phyloP scores from a whole-genome alignment of 1,140 invertebrate genomes.

The Colletes latitarsis region DNA sequence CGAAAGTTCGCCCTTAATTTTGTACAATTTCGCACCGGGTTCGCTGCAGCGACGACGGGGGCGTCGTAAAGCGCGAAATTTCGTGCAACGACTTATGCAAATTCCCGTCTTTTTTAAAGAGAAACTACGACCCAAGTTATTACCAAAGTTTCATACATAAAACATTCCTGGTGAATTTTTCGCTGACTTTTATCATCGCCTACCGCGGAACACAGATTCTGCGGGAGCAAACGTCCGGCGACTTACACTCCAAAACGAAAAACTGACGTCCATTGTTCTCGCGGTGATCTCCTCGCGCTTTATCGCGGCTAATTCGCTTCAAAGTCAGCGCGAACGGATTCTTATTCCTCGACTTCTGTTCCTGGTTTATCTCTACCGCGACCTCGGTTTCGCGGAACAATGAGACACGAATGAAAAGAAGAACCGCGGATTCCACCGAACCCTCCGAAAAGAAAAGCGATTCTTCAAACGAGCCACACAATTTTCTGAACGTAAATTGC shows the following conservation, averaged over 20 bases:
- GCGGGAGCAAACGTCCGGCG: too few species aligned
- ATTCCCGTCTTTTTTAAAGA: not conserved
- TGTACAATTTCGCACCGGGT: not conserved
- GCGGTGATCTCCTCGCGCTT: not conserved
- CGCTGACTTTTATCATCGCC: too few species aligned
- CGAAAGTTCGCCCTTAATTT: not conserved
- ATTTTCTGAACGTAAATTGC: not conserved
- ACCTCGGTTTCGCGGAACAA: conserved; percentile 1
- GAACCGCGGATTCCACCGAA: not conserved
- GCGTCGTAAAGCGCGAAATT: not conserved
- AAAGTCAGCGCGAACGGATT: not conserved
- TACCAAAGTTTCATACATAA: not conserved
- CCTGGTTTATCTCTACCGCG: not conserved
- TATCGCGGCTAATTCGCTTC: not conserved
- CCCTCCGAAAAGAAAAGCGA: too few species aligned
- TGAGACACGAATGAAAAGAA: not conserved
- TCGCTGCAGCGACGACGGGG: not conserved
- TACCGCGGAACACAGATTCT: too few species aligned
- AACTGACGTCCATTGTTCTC: not conserved
- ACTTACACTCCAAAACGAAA: too few species aligned
- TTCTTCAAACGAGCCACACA: not conserved
- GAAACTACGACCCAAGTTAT: not conserved
- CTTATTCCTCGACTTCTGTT: conserved; percentile 7
- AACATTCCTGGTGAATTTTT: too few species aligned
- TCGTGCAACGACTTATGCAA: not conserved